Evolutionary conservation across 2,797 vertebrate genomes (phyloP).

Genomic region (Denticeps clupeoides): DNA sequence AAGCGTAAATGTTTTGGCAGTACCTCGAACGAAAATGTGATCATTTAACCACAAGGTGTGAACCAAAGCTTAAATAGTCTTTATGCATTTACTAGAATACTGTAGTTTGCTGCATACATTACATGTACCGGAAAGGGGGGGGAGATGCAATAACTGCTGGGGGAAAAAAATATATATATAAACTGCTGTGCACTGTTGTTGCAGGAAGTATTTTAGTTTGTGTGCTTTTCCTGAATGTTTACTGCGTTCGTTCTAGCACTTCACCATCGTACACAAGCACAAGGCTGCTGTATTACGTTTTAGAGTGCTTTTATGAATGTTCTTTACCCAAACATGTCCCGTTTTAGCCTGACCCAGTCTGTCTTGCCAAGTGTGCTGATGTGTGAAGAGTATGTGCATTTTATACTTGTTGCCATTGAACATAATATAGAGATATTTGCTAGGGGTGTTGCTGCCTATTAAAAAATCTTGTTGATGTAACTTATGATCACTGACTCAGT

Average conservation of each 20-base stretch:
- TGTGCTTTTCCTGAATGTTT: constrained; percentile 50
- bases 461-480: constrained; percentile 48
- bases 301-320: constrained; percentile 55
- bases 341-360: constrained; percentile 24
- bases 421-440: constrained; percentile 37
- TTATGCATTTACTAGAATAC: constrained; percentile 57
- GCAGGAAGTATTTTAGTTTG: constrained; percentile 55
- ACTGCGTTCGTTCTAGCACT: constrained; percentile 38
- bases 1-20: constrained; percentile 36
- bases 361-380: constrained; percentile 35
- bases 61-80: constrained; percentile 79
- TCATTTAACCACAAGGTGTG: constrained; percentile 38
- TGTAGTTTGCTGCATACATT: constrained; percentile 47
- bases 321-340: constrained; percentile 18
- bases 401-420: constrained; percentile 40
- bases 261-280: constrained; percentile 48
- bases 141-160: constrained; percentile 55
- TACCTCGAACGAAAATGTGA: constrained; percentile 37
- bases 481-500: constrained; percentile 46
- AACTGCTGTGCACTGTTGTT: constrained; percentile 60
- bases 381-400: constrained; percentile 28
- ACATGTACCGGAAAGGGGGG: constrained; percentile 19
- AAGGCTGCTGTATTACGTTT: constrained; percentile 48
- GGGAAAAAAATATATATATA: constrained; percentile 38
- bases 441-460: constrained; percentile 53